Percentiles rank a stretch among this genome's conserved stretches.
phyloP scores from a whole-genome alignment of 2,113 vertebrate genomes.

The Clarias macrocephalus region DNA sequence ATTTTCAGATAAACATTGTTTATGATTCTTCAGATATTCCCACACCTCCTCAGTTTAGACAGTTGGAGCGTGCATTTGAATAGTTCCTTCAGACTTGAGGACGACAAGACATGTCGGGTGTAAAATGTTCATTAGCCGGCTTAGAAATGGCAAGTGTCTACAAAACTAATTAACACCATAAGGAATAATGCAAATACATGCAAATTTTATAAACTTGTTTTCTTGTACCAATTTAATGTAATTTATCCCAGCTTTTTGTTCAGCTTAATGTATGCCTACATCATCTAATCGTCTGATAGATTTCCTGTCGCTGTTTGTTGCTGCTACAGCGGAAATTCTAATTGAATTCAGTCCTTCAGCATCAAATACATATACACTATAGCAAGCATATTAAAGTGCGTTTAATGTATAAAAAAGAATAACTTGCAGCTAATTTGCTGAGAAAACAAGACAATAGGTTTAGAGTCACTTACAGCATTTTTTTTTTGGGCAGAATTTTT shows the following conservation, averaged over 20 bases:
- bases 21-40: not conserved
- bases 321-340: constrained; percentile 49
- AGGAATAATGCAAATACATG: constrained; percentile 50
- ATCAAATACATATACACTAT: constrained; percentile 60
- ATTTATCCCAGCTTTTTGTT: constrained; percentile 60
- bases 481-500: not conserved
- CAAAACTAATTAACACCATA: constrained; percentile 39
- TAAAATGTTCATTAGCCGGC: not conserved
- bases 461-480: not conserved
- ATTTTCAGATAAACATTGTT: constrained; percentile 23
- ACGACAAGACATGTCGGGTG: not conserved
- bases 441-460: not conserved
- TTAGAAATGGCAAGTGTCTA: constrained; percentile 1
- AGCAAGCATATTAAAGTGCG: not conserved
- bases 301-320: constrained; percentile 41
- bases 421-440: not conserved
- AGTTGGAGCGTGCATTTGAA: not conserved
- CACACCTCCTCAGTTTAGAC: not conserved
- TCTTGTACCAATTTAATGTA: constrained; percentile 37
- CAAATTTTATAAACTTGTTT: constrained; percentile 56
- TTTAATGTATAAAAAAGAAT: not conserved
- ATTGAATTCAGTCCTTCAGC: constrained; percentile 57
- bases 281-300: constrained; percentile 61
- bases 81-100: not conserved
- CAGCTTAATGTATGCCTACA: constrained; percentile 56